Percentiles rank a stretch among this genome's conserved stretches.
Conservation (phyloP, 2,888 invertebrate genomes). For the Bursaphelenchus okinawaensis region DNA sequence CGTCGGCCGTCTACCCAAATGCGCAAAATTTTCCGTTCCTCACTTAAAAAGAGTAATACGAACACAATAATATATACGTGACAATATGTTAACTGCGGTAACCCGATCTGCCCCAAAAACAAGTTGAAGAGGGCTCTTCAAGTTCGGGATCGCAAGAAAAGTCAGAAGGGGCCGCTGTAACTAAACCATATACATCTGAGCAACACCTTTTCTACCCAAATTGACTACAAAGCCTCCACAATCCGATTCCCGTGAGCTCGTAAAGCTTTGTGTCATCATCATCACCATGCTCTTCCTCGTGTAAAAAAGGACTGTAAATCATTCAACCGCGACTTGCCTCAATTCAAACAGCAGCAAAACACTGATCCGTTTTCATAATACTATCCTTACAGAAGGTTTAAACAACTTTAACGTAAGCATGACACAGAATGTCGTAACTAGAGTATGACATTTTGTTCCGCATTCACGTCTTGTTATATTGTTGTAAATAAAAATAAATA, state of each 20-base stretch:
- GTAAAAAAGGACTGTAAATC: not conserved
- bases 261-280: not conserved
- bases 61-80: not conserved
- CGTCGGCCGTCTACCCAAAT: conserved; percentile 15
- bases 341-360: not conserved
- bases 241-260: not conserved
- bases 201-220: not conserved
- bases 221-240: not conserved
- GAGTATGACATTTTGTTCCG: too few species aligned
- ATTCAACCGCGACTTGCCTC: not conserved
- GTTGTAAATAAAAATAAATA: too few species aligned
- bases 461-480: too few species aligned
- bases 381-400: too few species aligned
- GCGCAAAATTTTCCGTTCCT: conserved; percentile 12
- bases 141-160: not conserved
- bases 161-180: not conserved
- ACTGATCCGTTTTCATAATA: not conserved
- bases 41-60: not conserved
- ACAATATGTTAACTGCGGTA: not conserved
- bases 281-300: not conserved
- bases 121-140: not conserved
- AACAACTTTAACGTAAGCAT: too few species aligned
- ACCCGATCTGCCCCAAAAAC: not conserved
- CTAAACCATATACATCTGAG: not conserved
- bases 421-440: too few species aligned